A percentile compares a stretch with the other conserved stretches of the same genome.
Conservation (phyloP, 2,113 vertebrate species). For the Rhabdomys dilectus region DNA sequence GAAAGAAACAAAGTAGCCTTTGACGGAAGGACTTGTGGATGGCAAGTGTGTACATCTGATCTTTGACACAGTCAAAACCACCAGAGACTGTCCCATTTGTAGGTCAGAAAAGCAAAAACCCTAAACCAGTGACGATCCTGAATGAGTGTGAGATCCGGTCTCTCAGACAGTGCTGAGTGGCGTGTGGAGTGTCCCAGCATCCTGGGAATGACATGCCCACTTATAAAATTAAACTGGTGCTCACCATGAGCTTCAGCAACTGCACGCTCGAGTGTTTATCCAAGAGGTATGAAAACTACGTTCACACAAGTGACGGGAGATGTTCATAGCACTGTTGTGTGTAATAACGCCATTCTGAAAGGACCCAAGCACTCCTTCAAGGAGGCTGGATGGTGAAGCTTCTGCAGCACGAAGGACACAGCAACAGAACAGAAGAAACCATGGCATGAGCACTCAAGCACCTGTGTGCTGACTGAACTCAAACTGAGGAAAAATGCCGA, state of each 20-base stretch:
- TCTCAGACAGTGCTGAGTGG: too few relatives aligned
- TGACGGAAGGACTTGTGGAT: background rate
- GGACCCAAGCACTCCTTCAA: background rate
- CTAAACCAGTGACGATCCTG: background rate
- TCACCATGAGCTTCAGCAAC: fast-evolving
- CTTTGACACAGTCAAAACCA: background rate
- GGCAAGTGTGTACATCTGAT: background rate
- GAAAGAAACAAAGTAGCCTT: background rate
- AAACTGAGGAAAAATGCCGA: too few relatives aligned
- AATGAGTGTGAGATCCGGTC: background rate
- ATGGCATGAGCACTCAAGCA: fast-evolving
- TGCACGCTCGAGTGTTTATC: background rate
- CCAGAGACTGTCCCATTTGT: fast-evolving
- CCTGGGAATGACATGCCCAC: background rate
- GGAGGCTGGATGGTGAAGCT: fast-evolving
- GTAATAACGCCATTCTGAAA: background rate
- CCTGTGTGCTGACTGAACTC: background rate
- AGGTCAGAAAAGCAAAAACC: background rate
- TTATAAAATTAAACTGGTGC: fast-evolving
- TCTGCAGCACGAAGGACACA: fast-evolving
- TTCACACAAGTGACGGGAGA: background rate
- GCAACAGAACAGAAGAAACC: background rate
- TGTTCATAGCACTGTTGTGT: background rate
- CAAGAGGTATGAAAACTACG: background rate
- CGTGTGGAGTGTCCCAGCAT: fast-evolving